Base-by-base conservation (phyloP, 2,797 vertebrate species). In the Meriones psammophilus region DNA sequence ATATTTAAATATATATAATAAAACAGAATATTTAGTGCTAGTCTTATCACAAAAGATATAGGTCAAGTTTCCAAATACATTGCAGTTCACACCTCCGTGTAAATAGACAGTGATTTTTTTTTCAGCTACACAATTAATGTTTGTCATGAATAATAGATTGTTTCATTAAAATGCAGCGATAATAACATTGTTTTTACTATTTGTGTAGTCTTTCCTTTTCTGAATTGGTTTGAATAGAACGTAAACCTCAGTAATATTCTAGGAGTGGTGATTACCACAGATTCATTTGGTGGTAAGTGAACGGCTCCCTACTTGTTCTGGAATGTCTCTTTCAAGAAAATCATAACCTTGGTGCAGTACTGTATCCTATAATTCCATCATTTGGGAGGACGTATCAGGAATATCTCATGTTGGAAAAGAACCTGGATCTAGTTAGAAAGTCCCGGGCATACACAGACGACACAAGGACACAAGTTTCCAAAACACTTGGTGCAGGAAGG, bases 1-100 rank as follows among this genome's bases (percentile, higher is more conserved):
- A 56, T 91, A 85, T 60, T 96, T 93, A 95, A 94, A 88, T 58
- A 15, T 2, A 39, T 77, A 1, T 66, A 66, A 89, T 95, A 76
- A 94, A 73, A 87, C 26, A 68, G 26, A 95, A 76, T 95, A 54
- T 78, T 64, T 94, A 95, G 28, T 88, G 50, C 6, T 8, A 84
- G 0, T 46, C 18, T 50, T 91, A 33, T 92, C 18, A 86, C 9
- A 85, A 79, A 93, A 93, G 22, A 74, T 56, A 77, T 9, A 13
- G 46, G 33, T 15, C 6, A 74, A 50, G 0, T 74, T 93, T 94
- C 50, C 6, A 77, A n/a, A 62, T 79, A 73, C 36, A 1, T 6
- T 36, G 1, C 20, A 92, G n/a, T 18, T 60, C 3, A 56, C 0
- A 79, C 3, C 89, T 92, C 1, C 6, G 20, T 71, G 2, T 77